Conservation (phyloP, 1,140 invertebrate species). For the Muscidifurax raptorellus region DNA sequence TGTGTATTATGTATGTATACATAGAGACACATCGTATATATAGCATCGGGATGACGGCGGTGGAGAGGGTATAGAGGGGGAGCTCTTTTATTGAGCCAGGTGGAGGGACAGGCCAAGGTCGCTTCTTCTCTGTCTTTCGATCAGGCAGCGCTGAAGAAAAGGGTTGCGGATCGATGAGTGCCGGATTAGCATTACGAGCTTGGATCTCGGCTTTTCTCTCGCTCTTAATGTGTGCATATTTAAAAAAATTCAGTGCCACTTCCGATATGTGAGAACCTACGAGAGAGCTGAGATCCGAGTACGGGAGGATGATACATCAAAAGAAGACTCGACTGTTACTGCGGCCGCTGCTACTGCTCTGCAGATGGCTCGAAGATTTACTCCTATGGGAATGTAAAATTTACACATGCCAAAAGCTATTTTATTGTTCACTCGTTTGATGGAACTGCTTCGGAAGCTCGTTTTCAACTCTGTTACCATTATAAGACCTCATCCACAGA, state of each 20-base stretch:
- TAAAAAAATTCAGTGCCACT: conserved; percentile 55
- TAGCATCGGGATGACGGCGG: background rate
- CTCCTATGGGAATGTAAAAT: conserved; percentile 45
- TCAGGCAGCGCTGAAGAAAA: conserved; percentile 60
- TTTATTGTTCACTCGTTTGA: conserved; percentile 5
- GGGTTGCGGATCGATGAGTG: conserved; percentile 73
- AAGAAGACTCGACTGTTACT: background rate
- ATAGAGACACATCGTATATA: conserved; percentile 33
- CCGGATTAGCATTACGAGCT: conserved; percentile 70
- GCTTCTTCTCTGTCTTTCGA: conserved; percentile 64
- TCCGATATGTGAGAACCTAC: conserved; percentile 54
- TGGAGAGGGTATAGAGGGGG: conserved; percentile 39
- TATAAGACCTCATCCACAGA: no score
- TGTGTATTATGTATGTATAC: conserved; percentile 22
- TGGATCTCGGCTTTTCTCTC: conserved; percentile 36
- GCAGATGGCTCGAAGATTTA: conserved; percentile 40
- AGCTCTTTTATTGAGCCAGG: conserved; percentile 69
- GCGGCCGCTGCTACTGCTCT: background rate
- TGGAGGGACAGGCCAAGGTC: conserved; percentile 71
- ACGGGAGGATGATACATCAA: conserved; percentile 38
- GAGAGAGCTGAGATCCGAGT: conserved; percentile 1
- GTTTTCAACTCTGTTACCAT: no score
- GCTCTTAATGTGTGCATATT: conserved; percentile 64
- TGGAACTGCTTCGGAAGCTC: background rate
- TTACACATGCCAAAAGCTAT: conserved; percentile 28